Conservation (phyloP, 2,113 vertebrate genomes). For the Morone chrysops region DNA sequence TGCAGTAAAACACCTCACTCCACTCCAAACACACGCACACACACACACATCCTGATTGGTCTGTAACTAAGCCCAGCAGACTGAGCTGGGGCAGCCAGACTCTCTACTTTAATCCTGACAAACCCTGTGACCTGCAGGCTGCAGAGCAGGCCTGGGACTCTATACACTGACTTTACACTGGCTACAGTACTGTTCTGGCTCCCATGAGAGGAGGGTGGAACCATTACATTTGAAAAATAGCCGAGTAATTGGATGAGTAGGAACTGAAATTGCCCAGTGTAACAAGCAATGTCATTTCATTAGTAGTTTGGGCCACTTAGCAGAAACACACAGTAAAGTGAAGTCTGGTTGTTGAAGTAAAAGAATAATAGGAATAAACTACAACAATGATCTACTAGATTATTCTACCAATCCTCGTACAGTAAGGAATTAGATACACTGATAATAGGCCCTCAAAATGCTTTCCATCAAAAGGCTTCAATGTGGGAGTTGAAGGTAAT, state of each 20-base stretch:
- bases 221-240: conserved; percentile 30
- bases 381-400: background rate
- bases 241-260: conserved; percentile 10
- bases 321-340: background rate
- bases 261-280: conserved; percentile 25
- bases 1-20: conserved; percentile 55
- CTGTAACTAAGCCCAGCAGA: conserved; percentile 69
- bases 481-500: background rate
- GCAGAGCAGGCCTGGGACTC: conserved; percentile 27
- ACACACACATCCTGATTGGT: conserved; percentile 57
- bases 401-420: background rate
- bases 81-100: conserved; percentile 60
- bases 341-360: background rate
- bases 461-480: background rate
- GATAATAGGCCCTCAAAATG: background rate
- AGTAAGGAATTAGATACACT: background rate
- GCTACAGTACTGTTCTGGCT: conserved; percentile 34
- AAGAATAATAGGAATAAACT: background rate
- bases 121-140: conserved; percentile 75
- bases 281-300: conserved; percentile 10
- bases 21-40: conserved; percentile 1
- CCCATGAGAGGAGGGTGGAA: conserved; percentile 36
- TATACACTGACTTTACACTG: conserved; percentile 40
- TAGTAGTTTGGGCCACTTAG: conserved; percentile 11
- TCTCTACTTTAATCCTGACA: conserved; percentile 71